A percentile compares a stretch with the other conserved stretches of the same genome.
phyloP scores from a whole-genome alignment of 1,140 invertebrate species.

The Campodea augens region DNA sequence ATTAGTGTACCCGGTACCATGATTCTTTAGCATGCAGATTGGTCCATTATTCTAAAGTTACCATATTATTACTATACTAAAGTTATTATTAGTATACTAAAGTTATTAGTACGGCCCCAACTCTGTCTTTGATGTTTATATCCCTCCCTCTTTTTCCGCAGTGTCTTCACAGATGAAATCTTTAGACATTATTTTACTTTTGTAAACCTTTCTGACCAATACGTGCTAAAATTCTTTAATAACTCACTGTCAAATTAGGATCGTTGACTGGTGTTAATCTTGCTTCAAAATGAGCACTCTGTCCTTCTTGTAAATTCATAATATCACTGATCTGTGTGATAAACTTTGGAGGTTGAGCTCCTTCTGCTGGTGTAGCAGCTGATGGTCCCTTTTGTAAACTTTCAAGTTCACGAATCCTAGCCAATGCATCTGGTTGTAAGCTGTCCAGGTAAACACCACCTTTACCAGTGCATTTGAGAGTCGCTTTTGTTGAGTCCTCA shows the following conservation, averaged over 20 bases:
- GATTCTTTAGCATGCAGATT: too few relatives aligned
- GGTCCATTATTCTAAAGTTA: too few relatives aligned
- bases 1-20: too few relatives aligned
- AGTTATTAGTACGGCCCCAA: too few relatives aligned
- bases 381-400: slow-evolving; percentile 31
- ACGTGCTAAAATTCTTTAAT: too few relatives aligned
- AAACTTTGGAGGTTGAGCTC: slow-evolving; percentile 64
- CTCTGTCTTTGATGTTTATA: too few relatives aligned
- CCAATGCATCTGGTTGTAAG: slow-evolving; percentile 81
- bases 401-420: slow-evolving; percentile 75
- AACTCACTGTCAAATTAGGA: slow-evolving; percentile 51
- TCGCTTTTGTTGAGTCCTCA: slow-evolving; percentile 66
- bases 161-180: too few relatives aligned
- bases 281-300: slow-evolving; percentile 86
- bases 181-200: too few relatives aligned
- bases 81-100: too few relatives aligned
- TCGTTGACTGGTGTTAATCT: slow-evolving; percentile 74
- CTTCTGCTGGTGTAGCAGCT: slow-evolving; percentile 38
- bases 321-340: slow-evolving; percentile 68
- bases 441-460: slow-evolving; percentile 82
- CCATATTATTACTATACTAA: too few relatives aligned
- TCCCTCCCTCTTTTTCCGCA: too few relatives aligned
- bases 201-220: too few relatives aligned
- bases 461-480: slow-evolving; percentile 59
- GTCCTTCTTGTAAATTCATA: slow-evolving; percentile 67